Evolutionary conservation across 2,113 vertebrate genomes (phyloP), one percentile per base, ranked within the genome.

Genomic region (Pangasianodon hypophthalmus): DNA sequence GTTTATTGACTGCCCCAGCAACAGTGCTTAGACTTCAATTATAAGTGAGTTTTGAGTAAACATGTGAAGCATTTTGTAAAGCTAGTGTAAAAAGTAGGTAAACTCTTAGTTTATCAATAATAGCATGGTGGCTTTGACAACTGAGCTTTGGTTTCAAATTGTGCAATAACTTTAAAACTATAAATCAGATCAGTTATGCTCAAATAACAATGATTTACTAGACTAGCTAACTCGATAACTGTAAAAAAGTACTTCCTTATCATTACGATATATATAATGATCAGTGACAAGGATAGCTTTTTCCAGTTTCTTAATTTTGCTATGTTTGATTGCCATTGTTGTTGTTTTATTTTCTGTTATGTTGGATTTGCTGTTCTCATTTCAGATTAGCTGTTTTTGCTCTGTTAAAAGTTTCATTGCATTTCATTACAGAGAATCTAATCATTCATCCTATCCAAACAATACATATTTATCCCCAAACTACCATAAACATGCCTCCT

Each of bases 381-480:
- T 16, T 54, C 52, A 54, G 52, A 54, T 54, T 16, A 16, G 52
- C 10, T 10, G 14, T 54, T 54, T 14, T 16, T 54, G 13, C 52
- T 54, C 52, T 54, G 13, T 16, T 50, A 11, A 50, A 1, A 50
- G 50, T 50, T 9, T 0, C n/a, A n/a, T n/a, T 50, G 37, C 37
- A 37, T 9, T 9, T 50, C 58, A 32, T 67, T 67, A 13, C 67
- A 71, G 3, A 37, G 16, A 71, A 41, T 19, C 19, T 44, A 77
- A 24, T 46, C 19, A 29, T 50, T 79, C 46, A 29, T 29, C 46
- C 26, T 5, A 46, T 62, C 14, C 52, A 87, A 69, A 88, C 80
- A 54, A 69, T 62, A 46, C 86, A 86, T 46, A 84, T 92, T 88
- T 91, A 88, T 87, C 77, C 75, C 87, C 67, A 92, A 75, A 84